A percentile compares a stretch with the other conserved stretches of the same genome.
These are phyloP conservation scores for Euwallacea similis DNA, from an alignment of 1,140 invertebrate species.

Conservation along the genomic window DNA sequence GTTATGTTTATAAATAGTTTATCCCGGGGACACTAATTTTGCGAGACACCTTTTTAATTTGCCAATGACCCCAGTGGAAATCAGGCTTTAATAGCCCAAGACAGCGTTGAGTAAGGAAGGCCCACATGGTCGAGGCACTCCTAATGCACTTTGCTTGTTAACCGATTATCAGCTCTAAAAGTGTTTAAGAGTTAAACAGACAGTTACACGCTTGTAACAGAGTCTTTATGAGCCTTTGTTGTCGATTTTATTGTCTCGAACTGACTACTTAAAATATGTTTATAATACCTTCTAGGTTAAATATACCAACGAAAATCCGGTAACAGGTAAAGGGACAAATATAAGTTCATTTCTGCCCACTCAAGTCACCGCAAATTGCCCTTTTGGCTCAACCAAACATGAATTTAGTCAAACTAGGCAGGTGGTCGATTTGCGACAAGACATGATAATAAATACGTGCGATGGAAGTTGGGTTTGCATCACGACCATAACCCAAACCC, in stretches of 20 bases:
- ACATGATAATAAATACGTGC: conserved; percentile 9
- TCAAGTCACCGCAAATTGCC: neutral
- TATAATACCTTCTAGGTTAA: neutral
- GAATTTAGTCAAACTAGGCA: neutral
- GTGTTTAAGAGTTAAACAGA: conserved; percentile 27
- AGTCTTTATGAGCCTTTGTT: conserved; percentile 27
- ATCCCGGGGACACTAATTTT: conserved; percentile 2
- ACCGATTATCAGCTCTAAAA: conserved; percentile 25
- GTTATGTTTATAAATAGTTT: too few species aligned
- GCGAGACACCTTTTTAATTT: conserved; percentile 23
- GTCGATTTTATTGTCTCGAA: conserved; percentile 12
- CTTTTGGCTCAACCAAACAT: neutral
- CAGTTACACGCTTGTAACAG: conserved; percentile 27
- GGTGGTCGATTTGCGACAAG: neutral
- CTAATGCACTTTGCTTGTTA: conserved; percentile 28
- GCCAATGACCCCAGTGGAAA: conserved; percentile 23
- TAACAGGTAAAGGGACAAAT: neutral
- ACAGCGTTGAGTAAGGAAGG: conserved; percentile 19
- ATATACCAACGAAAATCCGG: neutral
- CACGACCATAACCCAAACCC: neutral
- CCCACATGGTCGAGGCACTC: conserved; percentile 16
- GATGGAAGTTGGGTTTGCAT: neutral
- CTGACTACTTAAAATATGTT: conserved; percentile 1
- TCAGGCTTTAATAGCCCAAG: conserved; percentile 22
- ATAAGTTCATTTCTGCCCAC: too few species aligned